Evolutionary conservation across 2,888 invertebrate genomes (phyloP).

Genomic region (Chymomyza amoena): DNA sequence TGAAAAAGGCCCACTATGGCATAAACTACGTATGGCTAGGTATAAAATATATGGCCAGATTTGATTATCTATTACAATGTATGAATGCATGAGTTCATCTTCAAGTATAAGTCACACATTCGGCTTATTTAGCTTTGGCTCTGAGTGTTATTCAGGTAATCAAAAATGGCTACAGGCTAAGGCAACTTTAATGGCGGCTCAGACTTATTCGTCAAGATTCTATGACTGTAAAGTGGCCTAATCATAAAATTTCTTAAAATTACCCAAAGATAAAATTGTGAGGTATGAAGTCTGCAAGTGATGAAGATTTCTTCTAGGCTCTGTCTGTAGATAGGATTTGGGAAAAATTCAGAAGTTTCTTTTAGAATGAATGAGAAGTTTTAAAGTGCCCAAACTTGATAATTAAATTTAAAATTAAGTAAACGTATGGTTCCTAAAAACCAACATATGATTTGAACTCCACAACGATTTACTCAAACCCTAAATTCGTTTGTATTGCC

Average conservation of each 20-base stretch:
- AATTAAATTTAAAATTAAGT: too few species aligned
- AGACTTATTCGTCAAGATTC: background rate
- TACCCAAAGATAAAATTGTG: background rate
- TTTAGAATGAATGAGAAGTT: too few species aligned
- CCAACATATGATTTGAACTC: too few species aligned
- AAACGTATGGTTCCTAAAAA: too few species aligned
- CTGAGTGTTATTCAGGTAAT: constrained; percentile 28
- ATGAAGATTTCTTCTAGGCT: too few species aligned
- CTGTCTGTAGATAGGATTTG: too few species aligned
- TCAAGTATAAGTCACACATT: constrained; percentile 1
- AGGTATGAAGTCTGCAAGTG: too few species aligned
- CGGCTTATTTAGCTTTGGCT: background rate
- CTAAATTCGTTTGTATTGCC: too few species aligned
- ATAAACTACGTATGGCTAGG: background rate
- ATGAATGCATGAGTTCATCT: constrained; percentile 35
- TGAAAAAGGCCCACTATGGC: background rate
- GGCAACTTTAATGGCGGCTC: background rate
- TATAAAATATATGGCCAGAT: constrained; percentile 10
- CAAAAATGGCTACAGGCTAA: constrained; percentile 22
- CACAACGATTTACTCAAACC: too few species aligned
- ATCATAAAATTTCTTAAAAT: background rate
- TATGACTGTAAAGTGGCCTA: background rate
- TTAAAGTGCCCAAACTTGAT: too few species aligned
- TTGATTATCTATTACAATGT: constrained; percentile 51
- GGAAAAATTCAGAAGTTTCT: too few species aligned